Evolutionary conservation across 1,140 invertebrate species (phyloP), one percentile per base, ranked within the genome.

Genomic region (Aphidius ervi): DNA sequence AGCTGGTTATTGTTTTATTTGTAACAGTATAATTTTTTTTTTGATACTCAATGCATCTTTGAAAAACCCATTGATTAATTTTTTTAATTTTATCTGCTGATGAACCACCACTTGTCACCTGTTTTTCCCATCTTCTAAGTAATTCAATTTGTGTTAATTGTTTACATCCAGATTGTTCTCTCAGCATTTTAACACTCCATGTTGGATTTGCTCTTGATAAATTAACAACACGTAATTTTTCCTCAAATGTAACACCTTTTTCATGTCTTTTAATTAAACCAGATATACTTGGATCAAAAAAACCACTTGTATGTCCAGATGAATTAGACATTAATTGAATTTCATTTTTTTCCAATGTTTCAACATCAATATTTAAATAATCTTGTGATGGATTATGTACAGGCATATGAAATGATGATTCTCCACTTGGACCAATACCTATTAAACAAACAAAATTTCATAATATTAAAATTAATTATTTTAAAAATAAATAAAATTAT

Each of bases 51-150:
- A 54, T 10, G 16, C 42, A 54, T 16, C 16, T 54, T n/a, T 8
- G n/a, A 39, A 41, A 54, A n/a, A 54, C 52, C 52, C 52, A 54
- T 5, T n/a, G 39, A 54, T 54, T 54, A 39, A 54, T 54, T 6
- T 41, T 40, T 41, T 54, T 54, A 40, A 54, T 37, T 39, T 54
- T 54, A 42, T 42, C 52, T 7, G 42, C 9, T 9, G 42, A 41
- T n/a, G 52, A 41, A 42, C 52, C 37, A 10, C 42, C 42, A 5
- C n/a, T 40, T 2, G 42, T 6, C 1, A 54, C 52, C n/a, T 54
- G 52, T 42, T 54, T 54, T n/a, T 54, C 52, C 52, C 52, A 54
- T 10, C 42, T 37, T 16, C 52, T 37, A 6, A 54, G 5, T 20
- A 41, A 40, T 16, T 41, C n/a, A 41, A 54, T 54, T 16, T 16